A percentile compares a stretch with the other conserved stretches of the same genome.
Conservation (phyloP, 1,140 invertebrate species). For the Brachionus koreanus region DNA sequence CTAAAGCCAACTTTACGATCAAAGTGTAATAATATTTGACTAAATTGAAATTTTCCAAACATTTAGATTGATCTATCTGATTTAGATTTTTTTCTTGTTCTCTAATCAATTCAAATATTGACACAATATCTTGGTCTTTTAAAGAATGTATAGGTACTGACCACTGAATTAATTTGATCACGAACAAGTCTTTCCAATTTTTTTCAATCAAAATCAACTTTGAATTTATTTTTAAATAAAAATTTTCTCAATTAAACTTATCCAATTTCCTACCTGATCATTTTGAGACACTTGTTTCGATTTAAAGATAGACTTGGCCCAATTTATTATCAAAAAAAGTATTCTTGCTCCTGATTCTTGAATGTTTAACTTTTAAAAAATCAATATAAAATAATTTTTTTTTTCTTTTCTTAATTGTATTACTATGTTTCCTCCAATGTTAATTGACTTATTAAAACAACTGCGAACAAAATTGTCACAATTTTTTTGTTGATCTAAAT, state of each 20-base stretch:
- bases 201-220: constrained; percentile 3
- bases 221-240: neutral
- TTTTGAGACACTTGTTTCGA: constrained; percentile 70
- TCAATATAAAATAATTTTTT: neutral
- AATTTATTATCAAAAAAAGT: constrained; percentile 82
- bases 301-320: constrained; percentile 73
- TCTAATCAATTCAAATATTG: neutral
- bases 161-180: constrained; percentile 26
- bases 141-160: neutral
- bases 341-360: constrained; percentile 81
- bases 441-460: neutral
- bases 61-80: neutral
- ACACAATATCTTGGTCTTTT: neutral
- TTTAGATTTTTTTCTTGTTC: neutral
- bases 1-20: neutral
- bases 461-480: neutral
- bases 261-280: constrained; percentile 67
- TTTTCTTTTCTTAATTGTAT: neutral
- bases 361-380: neutral
- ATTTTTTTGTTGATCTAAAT: neutral
- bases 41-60: neutral
- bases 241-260: constrained; percentile 60
- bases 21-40: neutral
- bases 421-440: neutral
- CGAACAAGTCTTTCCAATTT: constrained; percentile 25